phyloP scores from a whole-genome alignment of 1,140 invertebrate genomes.

The Ctenoplectra terminalis region DNA sequence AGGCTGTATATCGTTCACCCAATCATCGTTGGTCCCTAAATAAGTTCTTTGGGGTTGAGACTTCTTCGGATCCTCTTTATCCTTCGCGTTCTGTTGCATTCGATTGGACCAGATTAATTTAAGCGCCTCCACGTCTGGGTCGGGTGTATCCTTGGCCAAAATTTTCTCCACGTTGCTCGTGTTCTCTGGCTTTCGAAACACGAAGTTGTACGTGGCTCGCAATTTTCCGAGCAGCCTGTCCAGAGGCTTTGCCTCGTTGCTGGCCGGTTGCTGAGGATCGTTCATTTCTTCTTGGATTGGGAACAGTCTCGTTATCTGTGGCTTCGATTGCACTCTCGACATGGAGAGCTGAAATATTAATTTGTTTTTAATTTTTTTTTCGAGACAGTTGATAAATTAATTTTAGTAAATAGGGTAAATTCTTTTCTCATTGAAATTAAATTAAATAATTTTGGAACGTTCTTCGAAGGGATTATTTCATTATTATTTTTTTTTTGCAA shows the following conservation, averaged over 20 bases:
- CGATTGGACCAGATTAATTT: conserved; percentile 49
- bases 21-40: conserved; percentile 51
- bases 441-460: background rate
- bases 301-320: conserved; percentile 74
- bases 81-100: background rate
- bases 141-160: conserved; percentile 28
- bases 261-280: conserved; percentile 57
- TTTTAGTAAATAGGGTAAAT: background rate
- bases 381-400: background rate
- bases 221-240: conserved; percentile 76
- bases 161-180: conserved; percentile 71
- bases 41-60: conserved; percentile 17
- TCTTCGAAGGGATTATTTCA: background rate
- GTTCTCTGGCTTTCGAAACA: conserved; percentile 73
- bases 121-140: conserved; percentile 29
- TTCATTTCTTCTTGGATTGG: conserved; percentile 68
- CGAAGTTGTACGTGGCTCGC: conserved; percentile 74
- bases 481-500: too few relatives aligned
- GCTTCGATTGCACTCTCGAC: conserved; percentile 63
- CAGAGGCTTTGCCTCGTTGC: conserved; percentile 63
- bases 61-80: background rate
- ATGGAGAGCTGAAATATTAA: conserved; percentile 64
- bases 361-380: background rate
- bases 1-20: conserved; percentile 64
- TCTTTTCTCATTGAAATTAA: background rate